Percentiles rank a stretch among this genome's conserved stretches.
phyloP scores from a whole-genome alignment of 1,140 invertebrate species.

The Dreissena polymorpha region DNA sequence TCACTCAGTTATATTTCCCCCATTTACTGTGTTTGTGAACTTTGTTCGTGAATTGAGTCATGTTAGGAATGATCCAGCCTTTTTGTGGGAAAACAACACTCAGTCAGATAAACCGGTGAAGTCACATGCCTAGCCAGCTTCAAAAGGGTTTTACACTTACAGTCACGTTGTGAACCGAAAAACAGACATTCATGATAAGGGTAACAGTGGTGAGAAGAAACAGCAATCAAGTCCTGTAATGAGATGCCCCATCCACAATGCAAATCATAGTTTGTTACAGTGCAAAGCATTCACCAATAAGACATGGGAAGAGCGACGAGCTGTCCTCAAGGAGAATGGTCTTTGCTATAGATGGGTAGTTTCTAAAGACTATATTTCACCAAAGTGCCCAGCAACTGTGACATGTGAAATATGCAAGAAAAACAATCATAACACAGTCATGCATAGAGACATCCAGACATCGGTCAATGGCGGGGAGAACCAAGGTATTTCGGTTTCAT shows the following conservation, averaged over 20 bases:
- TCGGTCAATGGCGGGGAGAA: too few relatives aligned
- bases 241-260: conserved; percentile 20
- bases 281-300: conserved; percentile 32
- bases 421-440: too few relatives aligned
- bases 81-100: neutral
- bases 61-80: conserved; percentile 37
- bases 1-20: conserved; percentile 51
- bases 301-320: too few relatives aligned
- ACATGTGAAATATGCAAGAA: neutral
- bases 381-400: neutral
- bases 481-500: too few relatives aligned
- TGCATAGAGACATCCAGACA: too few relatives aligned
- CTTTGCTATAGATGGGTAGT: neutral
- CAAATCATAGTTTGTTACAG: conserved; percentile 12
- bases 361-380: neutral
- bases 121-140: neutral
- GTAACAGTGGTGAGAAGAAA: neutral
- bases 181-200: neutral
- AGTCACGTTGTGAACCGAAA: neutral
- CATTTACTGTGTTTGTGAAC: conserved; percentile 55
- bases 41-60: too few relatives aligned
- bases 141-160: neutral
- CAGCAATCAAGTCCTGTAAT: neutral
- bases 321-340: conserved; percentile 2
- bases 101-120: neutral